phyloP scores from a whole-genome alignment of 2,888 invertebrate species.

The Drosophila pseudotalamancana region DNA sequence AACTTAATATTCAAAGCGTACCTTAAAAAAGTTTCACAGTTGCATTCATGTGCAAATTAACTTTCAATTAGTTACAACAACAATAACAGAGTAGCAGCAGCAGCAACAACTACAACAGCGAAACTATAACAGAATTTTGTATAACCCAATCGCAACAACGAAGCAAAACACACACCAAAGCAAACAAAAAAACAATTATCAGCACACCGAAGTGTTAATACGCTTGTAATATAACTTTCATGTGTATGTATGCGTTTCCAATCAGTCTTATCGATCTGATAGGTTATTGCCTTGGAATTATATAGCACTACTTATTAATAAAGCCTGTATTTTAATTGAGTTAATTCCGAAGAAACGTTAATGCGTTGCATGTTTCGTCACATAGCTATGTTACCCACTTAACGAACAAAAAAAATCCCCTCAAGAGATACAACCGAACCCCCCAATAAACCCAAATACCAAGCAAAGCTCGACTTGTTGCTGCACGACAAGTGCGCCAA shows the following conservation, averaged over 20 bases:
- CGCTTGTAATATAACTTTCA: no score
- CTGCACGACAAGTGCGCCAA: conserved; percentile 63
- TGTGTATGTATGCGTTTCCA: no score
- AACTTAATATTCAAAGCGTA: conserved; percentile 53
- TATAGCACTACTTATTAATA: no score
- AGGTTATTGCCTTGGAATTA: no score
- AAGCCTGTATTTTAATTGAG: no score
- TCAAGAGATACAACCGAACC: conserved; percentile 4
- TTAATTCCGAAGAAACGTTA: no score
- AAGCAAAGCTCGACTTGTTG: conserved; percentile 44
- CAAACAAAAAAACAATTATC: background rate
- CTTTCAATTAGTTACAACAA: conserved; percentile 63
- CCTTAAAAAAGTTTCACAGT: conserved; percentile 57
- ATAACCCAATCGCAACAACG: conserved; percentile 23
- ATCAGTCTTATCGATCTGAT: no score
- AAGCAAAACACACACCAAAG: conserved; percentile 1
- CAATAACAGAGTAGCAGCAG: conserved; percentile 22
- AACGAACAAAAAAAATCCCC: background rate
- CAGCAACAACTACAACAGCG: conserved; percentile 10
- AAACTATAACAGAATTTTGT: conserved; percentile 58
- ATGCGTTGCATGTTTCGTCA: background rate
- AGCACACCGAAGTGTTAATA: background rate
- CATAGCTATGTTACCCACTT: background rate
- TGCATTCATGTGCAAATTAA: conserved; percentile 66
- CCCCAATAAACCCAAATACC: conserved; percentile 23